Percentiles rank a stretch among this genome's conserved stretches.
phyloP scores from a whole-genome alignment of 2,888 invertebrate genomes.

The Tyria jacobaeae region DNA sequence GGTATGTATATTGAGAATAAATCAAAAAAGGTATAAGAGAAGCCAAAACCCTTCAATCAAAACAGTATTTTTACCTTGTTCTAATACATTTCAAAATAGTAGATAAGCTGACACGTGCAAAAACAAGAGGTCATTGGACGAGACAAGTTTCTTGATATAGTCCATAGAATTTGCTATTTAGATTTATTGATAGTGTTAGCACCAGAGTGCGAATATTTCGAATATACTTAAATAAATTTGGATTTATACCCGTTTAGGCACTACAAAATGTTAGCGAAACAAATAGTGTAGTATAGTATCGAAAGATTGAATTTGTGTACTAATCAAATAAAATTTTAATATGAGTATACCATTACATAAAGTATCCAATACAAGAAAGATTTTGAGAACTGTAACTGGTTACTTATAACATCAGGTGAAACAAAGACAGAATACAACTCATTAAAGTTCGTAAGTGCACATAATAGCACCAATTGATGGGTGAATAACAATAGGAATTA shows the following conservation, averaged over 20 bases:
- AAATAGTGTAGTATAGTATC: no score
- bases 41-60: no score
- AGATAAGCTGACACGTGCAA: conserved; percentile 17
- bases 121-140: conserved; percentile 43
- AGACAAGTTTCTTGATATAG: conserved; percentile 26
- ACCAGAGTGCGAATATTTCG: neutral
- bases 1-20: no score
- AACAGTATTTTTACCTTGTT: no score
- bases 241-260: no score
- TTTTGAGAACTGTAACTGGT: neutral
- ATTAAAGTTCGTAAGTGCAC: neutral
- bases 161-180: conserved; percentile 18
- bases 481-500: conserved; percentile 19
- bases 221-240: conserved; percentile 10
- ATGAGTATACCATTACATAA: neutral
- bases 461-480: conserved; percentile 13
- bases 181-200: conserved; percentile 13
- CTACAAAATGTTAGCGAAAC: neutral
- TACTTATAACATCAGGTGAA: neutral
- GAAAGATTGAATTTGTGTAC: no score
- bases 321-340: no score
- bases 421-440: neutral
- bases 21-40: no score
- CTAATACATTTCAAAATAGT: neutral
- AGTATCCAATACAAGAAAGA: neutral